Conservation (phyloP, 1,140 invertebrate species). For the Drosophila ficusphila region DNA sequence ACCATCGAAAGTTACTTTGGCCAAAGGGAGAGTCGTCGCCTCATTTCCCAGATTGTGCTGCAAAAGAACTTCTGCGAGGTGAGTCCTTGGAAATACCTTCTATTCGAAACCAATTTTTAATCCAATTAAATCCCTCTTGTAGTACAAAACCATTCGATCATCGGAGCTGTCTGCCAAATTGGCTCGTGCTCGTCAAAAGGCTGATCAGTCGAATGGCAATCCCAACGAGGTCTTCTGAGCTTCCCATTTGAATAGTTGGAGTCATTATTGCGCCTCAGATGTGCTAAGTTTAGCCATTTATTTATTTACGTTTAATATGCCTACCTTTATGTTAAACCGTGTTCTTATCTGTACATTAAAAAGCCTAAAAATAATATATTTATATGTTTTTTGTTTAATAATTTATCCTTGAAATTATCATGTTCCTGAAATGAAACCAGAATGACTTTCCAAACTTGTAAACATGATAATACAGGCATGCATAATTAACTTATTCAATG, state of each 20-base stretch:
- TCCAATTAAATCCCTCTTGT: conserved; percentile 13
- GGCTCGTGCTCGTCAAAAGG: conserved; percentile 87
- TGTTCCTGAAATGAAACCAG: conserved; percentile 1
- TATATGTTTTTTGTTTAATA: background rate
- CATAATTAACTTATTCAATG: conserved; percentile 11
- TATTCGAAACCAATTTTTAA: background rate
- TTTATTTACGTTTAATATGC: conserved; percentile 59
- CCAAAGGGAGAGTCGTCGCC: conserved; percentile 88
- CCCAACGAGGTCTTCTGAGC: conserved; percentile 68
- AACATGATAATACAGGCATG: conserved; percentile 1
- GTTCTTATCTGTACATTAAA: conserved; percentile 46
- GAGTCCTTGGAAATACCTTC: conserved; percentile 65
- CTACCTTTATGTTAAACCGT: conserved; percentile 49
- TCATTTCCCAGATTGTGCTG: conserved; percentile 90
- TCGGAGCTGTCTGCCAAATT: conserved; percentile 89
- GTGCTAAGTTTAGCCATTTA: conserved; percentile 37
- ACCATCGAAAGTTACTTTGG: conserved; percentile 90
- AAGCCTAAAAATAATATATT: background rate
- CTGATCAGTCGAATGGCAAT: conserved; percentile 82
- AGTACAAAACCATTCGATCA: conserved; percentile 89
- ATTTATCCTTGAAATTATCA: too few species aligned
- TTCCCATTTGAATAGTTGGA: background rate
- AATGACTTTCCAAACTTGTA: background rate
- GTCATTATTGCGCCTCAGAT: background rate
- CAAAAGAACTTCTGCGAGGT: conserved; percentile 92